phyloP scores from a whole-genome alignment of 2,888 invertebrate species.

The Ecdyonurus torrentis region DNA sequence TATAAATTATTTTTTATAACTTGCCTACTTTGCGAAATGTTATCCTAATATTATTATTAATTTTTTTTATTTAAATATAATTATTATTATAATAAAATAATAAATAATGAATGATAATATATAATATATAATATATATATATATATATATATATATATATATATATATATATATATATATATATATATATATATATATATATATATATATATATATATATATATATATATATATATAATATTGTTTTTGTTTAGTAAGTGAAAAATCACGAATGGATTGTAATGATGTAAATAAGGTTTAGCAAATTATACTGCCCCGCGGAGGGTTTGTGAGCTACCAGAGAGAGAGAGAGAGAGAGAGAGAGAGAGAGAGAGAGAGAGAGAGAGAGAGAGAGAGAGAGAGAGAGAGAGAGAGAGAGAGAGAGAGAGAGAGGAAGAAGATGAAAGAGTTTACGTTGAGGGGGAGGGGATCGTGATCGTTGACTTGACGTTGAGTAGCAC shows the following conservation, averaged over 20 bases:
- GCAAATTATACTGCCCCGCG: background rate
- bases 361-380: background rate
- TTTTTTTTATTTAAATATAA: background rate
- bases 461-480: conserved; percentile 8
- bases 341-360: background rate
- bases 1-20: too few species aligned
- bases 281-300: background rate
- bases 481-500: conserved; percentile 14
- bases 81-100: background rate
- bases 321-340: background rate
- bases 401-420: background rate
- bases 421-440: background rate
- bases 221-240: too few species aligned
- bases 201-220: too few species aligned
- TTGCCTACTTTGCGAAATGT: too few species aligned
- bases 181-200: too few species aligned
- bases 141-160: too few species aligned
- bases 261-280: background rate
- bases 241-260: background rate
- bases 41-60: background rate
- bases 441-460: conserved; percentile 6
- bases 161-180: too few species aligned
- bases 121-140: too few species aligned
- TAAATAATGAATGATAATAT: background rate
- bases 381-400: background rate